These are phyloP conservation scores for Charadrius vociferus DNA, from an alignment of 2,113 vertebrate genomes.

Conservation along the genomic window DNA sequence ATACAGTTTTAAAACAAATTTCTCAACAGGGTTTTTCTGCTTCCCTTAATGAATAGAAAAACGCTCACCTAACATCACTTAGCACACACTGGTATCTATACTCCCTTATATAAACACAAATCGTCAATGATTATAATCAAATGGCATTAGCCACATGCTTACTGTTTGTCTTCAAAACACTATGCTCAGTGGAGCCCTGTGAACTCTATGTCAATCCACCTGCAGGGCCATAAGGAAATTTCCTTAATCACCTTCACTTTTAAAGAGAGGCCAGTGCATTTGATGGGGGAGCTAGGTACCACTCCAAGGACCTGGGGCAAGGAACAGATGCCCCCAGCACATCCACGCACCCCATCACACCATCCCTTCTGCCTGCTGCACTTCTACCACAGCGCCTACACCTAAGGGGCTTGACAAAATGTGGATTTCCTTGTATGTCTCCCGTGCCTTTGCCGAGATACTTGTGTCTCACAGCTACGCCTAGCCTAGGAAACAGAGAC, in stretches of 20 bases:
- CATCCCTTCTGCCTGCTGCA: neutral
- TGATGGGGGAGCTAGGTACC: neutral
- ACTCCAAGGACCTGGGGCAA: neutral
- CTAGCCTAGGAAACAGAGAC: neutral
- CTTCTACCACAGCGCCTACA: neutral
- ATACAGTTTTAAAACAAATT: neutral
- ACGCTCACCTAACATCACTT: fast-evolving
- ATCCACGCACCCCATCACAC: fast-evolving
- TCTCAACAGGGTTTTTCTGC: neutral
- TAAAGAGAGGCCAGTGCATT: neutral
- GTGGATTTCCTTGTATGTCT: fast-evolving
- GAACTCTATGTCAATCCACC: neutral
- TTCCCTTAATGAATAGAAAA: neutral
- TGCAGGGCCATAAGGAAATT: neutral
- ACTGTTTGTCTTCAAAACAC: neutral
- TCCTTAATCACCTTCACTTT: neutral
- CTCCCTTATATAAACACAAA: neutral
- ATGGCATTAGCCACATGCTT: neutral
- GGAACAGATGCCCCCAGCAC: neutral
- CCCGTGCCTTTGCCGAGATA: neutral
- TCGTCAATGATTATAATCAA: neutral
- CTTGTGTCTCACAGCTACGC: neutral
- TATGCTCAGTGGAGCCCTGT: neutral
- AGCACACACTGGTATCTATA: neutral
- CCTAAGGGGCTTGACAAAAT: neutral